Base-by-base conservation (phyloP, 2,113 vertebrate species). In the Eurypyga helias region DNA sequence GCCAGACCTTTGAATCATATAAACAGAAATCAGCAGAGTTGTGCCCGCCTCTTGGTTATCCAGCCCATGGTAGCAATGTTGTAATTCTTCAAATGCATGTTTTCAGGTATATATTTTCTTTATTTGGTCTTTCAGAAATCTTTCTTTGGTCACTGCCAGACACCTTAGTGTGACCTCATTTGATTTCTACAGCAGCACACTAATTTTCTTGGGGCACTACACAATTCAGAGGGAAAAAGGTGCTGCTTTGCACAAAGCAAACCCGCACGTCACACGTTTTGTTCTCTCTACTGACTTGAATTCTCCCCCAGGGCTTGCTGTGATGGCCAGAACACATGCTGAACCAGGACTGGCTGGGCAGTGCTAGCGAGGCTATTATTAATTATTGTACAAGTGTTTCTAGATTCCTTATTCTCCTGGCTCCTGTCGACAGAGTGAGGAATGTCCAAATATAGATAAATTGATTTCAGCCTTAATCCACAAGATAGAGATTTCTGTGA, bases 401-500 rank as follows among this genome's bases (percentile, higher is more conserved):
- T 69, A 62, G 76, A 89, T 36, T 73, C 94, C 45, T 64, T 48
- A 1, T 72, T 57, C 31, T 95, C 36, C 69, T 79, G 55, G 48
- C 69, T 94, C 43, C 51, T 51, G 34, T 36, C 8, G 5, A 90
- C 46, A 54, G 29, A 46, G 48, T 2, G 34, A 91, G 70, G 54
- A 46, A 90, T 96, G 80, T 88, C 57, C 69, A 83, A 90, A 93
- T 88, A 87, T 16, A 94, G 91, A 94, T 49, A 93, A 87, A 96
- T 92, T 96, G 88, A 97, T 94, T 95, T 92, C 82, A 92, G 21
- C 57, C 72, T 78, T 87, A 90, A 93, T 54, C 62, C 85, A 96
- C 75, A 62, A 64, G 51, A 58, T 5, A 92, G 29, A 92, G 31
- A 73, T 94, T 97, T 93, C 78, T 41, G 66, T 87, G 12, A 92